Evolutionary conservation across 2,888 invertebrate species (phyloP), one percentile per base, ranked within the genome.

Genomic region (Epsilonema sp.): DNA sequence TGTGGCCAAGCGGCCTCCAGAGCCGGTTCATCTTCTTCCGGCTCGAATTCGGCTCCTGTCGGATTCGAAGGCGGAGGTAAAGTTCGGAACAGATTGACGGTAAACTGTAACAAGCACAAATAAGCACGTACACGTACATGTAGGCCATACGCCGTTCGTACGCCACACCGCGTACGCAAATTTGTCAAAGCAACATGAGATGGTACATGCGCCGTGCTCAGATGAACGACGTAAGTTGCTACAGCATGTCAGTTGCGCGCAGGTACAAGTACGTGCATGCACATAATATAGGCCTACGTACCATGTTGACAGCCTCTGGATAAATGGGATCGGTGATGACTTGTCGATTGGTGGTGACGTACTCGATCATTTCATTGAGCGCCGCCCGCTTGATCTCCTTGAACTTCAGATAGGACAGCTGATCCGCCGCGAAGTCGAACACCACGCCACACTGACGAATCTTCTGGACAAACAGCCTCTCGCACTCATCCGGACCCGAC

Each of bases 241-340:
- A n/a, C n/a, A n/a, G n/a, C n/a, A n/a, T n/a, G n/a, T n/a, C n/a
- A n/a, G n/a, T n/a, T n/a, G n/a, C n/a, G n/a, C n/a, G n/a, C n/a
- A n/a, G n/a, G n/a, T n/a, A n/a, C n/a, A n/a, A n/a, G n/a, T n/a
- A n/a, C n/a, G n/a, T n/a, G n/a, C n/a, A n/a, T n/a, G n/a, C n/a
- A n/a, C n/a, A n/a, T n/a, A n/a, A n/a, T n/a, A n/a, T n/a, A n/a
- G n/a, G n/a, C n/a, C 31, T 23, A 61, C 70, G 71, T 71, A 92
- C 92, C 94, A 97, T 94, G 73, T 84, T 82, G 65, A 94, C 87
- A 66, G 87, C 86, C 74, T 94, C 94, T 55, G 89, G 86, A 70
- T 97, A 97, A 58, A 94, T 82, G 51, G 83, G 78, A 69, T 94
- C 94, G 20, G 37, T 24, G 41, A 46, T 39, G 13, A 41, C 40